Base-by-base conservation (phyloP, 1,140 invertebrate species). In the Drosophila santomea region DNA sequence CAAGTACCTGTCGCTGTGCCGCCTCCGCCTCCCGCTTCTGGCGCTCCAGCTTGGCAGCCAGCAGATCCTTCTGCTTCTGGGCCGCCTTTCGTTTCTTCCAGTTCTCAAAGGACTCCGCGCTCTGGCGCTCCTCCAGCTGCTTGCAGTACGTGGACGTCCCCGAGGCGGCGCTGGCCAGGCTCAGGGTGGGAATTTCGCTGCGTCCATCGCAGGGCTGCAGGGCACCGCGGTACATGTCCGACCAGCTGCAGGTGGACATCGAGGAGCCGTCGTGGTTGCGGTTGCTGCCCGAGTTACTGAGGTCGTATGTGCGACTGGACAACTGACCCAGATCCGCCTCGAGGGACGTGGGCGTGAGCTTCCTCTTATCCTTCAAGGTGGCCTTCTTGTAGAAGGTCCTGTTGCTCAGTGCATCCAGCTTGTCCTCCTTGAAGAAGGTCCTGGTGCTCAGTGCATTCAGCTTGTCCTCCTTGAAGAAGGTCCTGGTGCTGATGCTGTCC, bases 181-280 rank as follows among this genome's bases (percentile, higher is more conserved):
- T 83, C 3, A 88, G 39, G 0, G 67, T 58, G 5, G 83, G 83
- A 17, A 17, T 17, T 17, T 17, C 17, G 55, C 79, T 76, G 17
- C 41, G 59, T 12, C 74, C 71, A 45, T 77, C 79, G 1, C 78
- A 0, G 35, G 50, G 32, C 44, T 86, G 44, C 10, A 85, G 23
- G 6, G 74, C 78, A 0, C 50, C 62, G n/a, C 64, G 61, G 17
- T 86, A 85, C 82, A 81, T 81, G 3, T 72, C 76, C 0, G 66
- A 61, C 83, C 83, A 88, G 50, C 84, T 88, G 38, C 79, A 83
- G 2, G 66, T 68, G 25, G 83, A 86, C 3, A 60, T 45, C n/a
- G 83, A 88, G 10, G 75, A 72, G 45, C 45, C 43, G 14, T 79
- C 71, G 4, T 63, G 48, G 11, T 45, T 48, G 4, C 61, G 57